phyloP scores from a whole-genome alignment of 2,113 vertebrate genomes.

The Pholis gunnellus region DNA sequence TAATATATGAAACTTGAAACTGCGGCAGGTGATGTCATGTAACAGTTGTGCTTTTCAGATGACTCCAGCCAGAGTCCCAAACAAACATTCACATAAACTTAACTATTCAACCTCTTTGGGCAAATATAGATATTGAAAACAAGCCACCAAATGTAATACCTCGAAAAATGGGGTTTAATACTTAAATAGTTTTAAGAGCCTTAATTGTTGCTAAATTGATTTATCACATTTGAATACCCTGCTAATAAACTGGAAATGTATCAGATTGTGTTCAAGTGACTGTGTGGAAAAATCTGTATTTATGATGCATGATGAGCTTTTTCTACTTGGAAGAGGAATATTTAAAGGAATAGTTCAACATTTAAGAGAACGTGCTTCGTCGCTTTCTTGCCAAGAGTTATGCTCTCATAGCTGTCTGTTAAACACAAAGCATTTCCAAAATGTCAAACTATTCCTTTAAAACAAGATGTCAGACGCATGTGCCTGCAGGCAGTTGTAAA shows the following conservation, averaged over 20 bases:
- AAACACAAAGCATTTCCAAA: neutral
- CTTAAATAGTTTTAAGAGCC: no score
- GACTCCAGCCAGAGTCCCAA: neutral
- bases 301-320: neutral
- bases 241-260: no score
- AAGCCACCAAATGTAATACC: no score
- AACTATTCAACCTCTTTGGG: no score
- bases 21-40: no score
- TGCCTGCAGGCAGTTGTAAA: conserved; percentile 1
- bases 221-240: no score
- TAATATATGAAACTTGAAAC: neutral
- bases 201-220: no score
- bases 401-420: neutral
- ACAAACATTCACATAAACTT: neutral
- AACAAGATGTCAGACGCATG: conserved; percentile 45
- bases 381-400: neutral
- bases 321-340: neutral
- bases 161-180: no score
- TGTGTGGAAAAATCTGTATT: neutral
- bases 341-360: neutral
- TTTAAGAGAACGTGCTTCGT: neutral
- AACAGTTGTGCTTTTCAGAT: no score
- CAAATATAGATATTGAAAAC: no score
- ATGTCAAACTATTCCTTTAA: neutral
- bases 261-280: neutral